Evolutionary conservation across 2,113 vertebrate genomes (phyloP).

Genomic region (Murina feae): DNA sequence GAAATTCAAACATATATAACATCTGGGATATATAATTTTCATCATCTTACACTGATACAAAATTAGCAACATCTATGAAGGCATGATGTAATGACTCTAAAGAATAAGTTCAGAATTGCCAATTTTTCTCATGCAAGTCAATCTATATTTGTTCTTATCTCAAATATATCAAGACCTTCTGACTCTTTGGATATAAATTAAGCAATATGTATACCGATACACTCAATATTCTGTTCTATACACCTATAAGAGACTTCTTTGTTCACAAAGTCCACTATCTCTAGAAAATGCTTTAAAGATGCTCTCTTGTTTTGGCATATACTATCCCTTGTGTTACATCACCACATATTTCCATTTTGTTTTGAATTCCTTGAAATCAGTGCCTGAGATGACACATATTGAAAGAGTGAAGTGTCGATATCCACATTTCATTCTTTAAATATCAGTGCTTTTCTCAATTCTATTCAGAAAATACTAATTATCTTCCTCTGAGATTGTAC

Average conservation of each 20-base stretch:
- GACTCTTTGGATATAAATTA: background rate
- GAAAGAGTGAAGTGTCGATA: background rate
- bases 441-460: background rate
- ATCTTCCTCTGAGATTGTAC: background rate
- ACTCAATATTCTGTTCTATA: background rate
- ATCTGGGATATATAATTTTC: background rate
- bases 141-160: background rate
- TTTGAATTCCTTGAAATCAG: background rate
- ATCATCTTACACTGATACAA: background rate
- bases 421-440: background rate
- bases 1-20: background rate
- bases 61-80: background rate
- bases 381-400: background rate
- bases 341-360: background rate
- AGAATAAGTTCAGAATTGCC: background rate
- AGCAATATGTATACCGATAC: background rate
- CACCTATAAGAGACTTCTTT: background rate
- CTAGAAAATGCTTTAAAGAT: background rate
- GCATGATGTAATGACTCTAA: background rate
- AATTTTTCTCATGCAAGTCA: background rate
- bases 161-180: background rate
- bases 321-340: background rate
- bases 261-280: background rate
- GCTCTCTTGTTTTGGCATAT: background rate
- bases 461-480: background rate